Conservation (phyloP, 35 echinoderm and acorn worm species). For the Heliocidaris tuberculata region DNA sequence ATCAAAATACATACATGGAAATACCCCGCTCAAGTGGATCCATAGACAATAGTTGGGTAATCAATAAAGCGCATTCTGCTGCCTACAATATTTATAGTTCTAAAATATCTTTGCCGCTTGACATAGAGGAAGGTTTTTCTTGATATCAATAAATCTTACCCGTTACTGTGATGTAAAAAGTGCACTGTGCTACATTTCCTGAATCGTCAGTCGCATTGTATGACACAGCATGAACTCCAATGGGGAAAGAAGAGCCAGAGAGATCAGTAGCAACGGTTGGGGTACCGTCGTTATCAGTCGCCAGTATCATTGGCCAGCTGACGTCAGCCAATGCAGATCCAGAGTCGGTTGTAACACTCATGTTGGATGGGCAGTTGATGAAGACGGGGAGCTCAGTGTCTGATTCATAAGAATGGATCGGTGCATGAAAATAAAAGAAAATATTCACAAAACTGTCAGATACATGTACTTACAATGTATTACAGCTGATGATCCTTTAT, state of each 20-base stretch:
- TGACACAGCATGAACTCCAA: slow-evolving; percentile 31
- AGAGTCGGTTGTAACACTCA: neutral
- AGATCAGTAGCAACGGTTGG: neutral
- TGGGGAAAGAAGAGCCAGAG: neutral
- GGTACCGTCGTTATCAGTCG: slow-evolving; percentile 34
- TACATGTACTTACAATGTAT: no score
- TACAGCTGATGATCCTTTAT: no score
- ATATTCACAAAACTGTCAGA: no score
- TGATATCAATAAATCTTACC: slow-evolving; percentile 38
- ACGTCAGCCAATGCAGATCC: neutral
- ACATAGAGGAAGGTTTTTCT: neutral
- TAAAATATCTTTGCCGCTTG: neutral
- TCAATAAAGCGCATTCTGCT: neutral
- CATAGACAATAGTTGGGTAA: neutral
- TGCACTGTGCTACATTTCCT: slow-evolving; percentile 30
- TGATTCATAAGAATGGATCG: neutral
- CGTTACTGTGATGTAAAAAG: slow-evolving; percentile 46
- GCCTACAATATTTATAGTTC: neutral
- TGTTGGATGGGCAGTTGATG: slow-evolving; percentile 43
- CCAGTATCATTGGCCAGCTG: slow-evolving; percentile 32
- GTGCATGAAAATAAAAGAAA: neutral
- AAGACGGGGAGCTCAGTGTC: slow-evolving; percentile 47
- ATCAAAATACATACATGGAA: no score
- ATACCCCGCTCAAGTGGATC: neutral
- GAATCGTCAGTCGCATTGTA: slow-evolving; percentile 47